A percentile compares a stretch with the other conserved stretches of the same genome.
Evolutionary conservation across 2,797 vertebrate genomes (phyloP).

Genomic region (Alca torda): DNA sequence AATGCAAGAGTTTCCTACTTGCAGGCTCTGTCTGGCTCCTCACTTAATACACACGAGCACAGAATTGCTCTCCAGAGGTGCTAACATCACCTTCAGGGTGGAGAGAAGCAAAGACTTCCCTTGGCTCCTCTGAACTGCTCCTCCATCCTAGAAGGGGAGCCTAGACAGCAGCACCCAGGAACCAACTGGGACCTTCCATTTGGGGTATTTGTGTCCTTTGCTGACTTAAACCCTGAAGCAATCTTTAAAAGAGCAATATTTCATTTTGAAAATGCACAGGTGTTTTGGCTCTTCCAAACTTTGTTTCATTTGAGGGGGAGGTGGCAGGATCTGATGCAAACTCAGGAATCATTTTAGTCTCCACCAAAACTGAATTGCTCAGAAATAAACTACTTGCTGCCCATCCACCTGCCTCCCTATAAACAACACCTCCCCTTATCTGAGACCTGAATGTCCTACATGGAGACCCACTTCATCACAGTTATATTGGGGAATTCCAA

Average conservation of each 20-base stretch:
- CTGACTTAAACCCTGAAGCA: neutral
- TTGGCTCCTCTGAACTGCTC: neutral
- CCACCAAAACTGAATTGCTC: neutral
- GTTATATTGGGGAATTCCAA: neutral
- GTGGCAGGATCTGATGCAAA: neutral
- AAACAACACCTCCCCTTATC: neutral
- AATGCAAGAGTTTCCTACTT: neutral
- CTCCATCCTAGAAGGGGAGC: neutral
- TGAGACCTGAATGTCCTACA: neutral
- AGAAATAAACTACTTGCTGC: neutral
- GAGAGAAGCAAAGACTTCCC: neutral
- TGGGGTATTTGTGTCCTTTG: neutral
- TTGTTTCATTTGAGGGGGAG: neutral
- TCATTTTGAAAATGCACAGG: neutral
- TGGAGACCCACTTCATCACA: neutral
- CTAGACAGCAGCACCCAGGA: neutral
- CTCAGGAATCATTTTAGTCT: neutral
- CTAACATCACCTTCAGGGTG: neutral
- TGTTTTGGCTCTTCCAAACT: neutral
- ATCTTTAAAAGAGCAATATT: neutral
- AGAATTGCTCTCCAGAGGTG: neutral
- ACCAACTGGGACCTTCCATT: neutral
- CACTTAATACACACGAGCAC: neutral
- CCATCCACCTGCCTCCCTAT: neutral
- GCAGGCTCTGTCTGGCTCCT: neutral